Base-by-base conservation (phyloP, 2,113 vertebrate species). In the Salvelinus fontinalis region DNA sequence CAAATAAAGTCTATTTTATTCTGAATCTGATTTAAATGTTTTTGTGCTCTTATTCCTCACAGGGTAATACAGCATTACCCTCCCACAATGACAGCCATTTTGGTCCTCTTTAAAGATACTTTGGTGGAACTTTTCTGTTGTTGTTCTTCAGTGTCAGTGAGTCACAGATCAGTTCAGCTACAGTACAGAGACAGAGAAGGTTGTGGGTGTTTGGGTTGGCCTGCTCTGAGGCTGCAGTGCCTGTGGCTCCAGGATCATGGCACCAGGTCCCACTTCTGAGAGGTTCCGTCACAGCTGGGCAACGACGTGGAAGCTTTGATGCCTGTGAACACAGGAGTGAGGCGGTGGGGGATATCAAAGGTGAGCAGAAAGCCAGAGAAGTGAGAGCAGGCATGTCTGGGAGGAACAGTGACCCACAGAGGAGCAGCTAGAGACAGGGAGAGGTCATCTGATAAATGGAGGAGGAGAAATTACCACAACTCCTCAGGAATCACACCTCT, bases 1-100 rank as follows among this genome's bases (percentile, higher is more conserved):
- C 86, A 88, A 88, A 85, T 80, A 82, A 29, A 44, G 49, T 5
- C 20, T 20, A 48, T 39, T 75, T 67, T 71, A 22, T 57, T 26
- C 24, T 2, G 13, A 54, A 67, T 67, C 39, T 67, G 9, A 57
- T 54, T 12, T 51, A 16, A 22, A 18, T 18, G 14, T 24, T 29
- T 18, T 39, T 14, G 39, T 44, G 9, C 9, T 44, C 9, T 44
- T 44, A 1, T 44, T 44, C 34, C 22, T 26, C 48, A 6, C n/a
- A 57, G 60, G 66, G 49, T 22, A 26, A 67, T 18, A 69, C 59
- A 9, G n/a, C 26, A 29, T 27, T 24, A 67, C 67, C 34, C 60
- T 78, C 67, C 70, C 22, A 31, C 18, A 72, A 27, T 34, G 24
- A 22, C 34, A 31, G 12, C 22, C 29, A 57, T 51, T 12, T 65